phyloP scores from a whole-genome alignment of 1,140 invertebrate genomes.

The Drosophila bipectinata region DNA sequence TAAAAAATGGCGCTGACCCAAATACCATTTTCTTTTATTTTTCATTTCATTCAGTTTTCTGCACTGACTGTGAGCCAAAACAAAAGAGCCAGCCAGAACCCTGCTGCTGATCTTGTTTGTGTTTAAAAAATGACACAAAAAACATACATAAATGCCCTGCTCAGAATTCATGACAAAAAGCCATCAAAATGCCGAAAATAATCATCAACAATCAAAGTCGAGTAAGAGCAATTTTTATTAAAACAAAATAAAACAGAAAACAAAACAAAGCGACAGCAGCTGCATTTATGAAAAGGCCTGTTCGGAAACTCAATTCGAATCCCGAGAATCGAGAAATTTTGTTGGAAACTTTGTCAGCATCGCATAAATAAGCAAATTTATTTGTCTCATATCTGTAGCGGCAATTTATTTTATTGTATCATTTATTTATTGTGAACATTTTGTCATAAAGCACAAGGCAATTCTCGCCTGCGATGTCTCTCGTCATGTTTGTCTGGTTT shows the following conservation, averaged over 20 bases:
- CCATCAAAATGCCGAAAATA: slow-evolving; percentile 63
- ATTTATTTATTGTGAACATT: slow-evolving; percentile 76
- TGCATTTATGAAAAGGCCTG: slow-evolving; percentile 58
- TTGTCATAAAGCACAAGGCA: slow-evolving; percentile 68
- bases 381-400: slow-evolving; percentile 51
- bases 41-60: slow-evolving; percentile 43
- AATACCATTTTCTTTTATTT: slow-evolving; percentile 56
- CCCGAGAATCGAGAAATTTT: slow-evolving; percentile 40
- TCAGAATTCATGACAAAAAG: slow-evolving; percentile 63
- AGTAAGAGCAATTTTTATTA: slow-evolving; percentile 61
- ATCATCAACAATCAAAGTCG: slow-evolving; percentile 64
- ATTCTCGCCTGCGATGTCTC: slow-evolving; percentile 35
- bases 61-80: slow-evolving; percentile 22
- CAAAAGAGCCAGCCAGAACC: slow-evolving; percentile 31
- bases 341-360: slow-evolving; percentile 65
- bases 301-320: slow-evolving; percentile 53
- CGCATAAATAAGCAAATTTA: slow-evolving; percentile 66
- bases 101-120: slow-evolving; percentile 20
- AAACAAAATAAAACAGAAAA: slow-evolving; percentile 19
- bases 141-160: slow-evolving; percentile 32
- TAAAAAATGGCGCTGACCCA: slow-evolving; percentile 53
- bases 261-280: slow-evolving; percentile 62
- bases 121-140: slow-evolving; percentile 9
- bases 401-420: slow-evolving; percentile 63
- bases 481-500: slow-evolving; percentile 61